Evolutionary conservation across 1,140 invertebrate species (phyloP), one percentile per base, ranked within the genome.

Genomic region (Chelonus insularis): DNA sequence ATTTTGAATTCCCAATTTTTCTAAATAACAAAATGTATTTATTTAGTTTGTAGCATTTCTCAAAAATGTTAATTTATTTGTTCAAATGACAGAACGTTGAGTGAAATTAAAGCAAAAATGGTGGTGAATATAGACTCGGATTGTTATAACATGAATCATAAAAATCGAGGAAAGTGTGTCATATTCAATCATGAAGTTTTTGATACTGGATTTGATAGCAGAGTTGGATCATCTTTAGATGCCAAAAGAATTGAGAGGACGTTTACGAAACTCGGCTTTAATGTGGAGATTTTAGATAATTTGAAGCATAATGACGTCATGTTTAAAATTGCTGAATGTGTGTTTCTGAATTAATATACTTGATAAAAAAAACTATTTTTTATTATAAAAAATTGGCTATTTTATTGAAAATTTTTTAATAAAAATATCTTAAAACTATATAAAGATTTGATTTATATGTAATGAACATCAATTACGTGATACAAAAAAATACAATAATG

Each of bases 111-210:
- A 1, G 59, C 68, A 1, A 1, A 5, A 5, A 77, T 79, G 72
- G 56, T 77, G 2, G 70, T 76, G 0, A 4, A 18, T 0, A 76
- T 65, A 51, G 72, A 81, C 25, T 75, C 81, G 0, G 72, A 79
- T 0, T 68, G 68, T 32, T 93, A 93, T 68, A 85, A 87, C 29
- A 91, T 89, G 87, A 81, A 84, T 56, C 85, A 91, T 64, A 58
- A 69, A 16, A 79, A 84, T 51, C 77, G 89, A 29, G 92, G 92
- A 9, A 81, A 83, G 11, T 91, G 91, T 14, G 47, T 93, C 0
- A 87, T 94, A 41, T 89, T 94, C 55, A 93, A 93, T 73, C 89
- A 93, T 71, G 85, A 87, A 67, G 66, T 77, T 1, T 88, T 88
- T 64, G 78, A 83, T 1, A 73, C 71, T 0, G 69, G 60, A 5